Percentiles rank a stretch among this genome's conserved stretches.
phyloP scores from a whole-genome alignment of 2,797 vertebrate species.

The Helicolenus hilgendorfi region DNA sequence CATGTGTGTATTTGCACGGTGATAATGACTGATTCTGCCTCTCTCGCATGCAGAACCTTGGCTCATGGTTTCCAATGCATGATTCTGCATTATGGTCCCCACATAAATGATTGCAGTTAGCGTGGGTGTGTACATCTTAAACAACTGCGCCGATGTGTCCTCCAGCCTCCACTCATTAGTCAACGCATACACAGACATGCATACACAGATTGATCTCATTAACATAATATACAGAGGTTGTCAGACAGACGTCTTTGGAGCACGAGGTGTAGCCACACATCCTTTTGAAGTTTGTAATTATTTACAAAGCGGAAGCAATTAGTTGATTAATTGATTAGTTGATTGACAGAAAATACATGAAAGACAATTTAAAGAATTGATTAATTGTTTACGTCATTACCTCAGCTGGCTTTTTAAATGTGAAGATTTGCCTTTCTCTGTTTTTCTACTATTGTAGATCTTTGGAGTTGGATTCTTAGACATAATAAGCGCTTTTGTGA shows the following conservation, averaged over 20 bases:
- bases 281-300: constrained; percentile 46
- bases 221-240: constrained; percentile 45
- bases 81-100: constrained; percentile 12
- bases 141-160: neutral
- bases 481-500: neutral
- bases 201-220: constrained; percentile 38
- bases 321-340: neutral
- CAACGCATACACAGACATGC: constrained; percentile 18
- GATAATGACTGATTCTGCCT: constrained; percentile 21
- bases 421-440: neutral
- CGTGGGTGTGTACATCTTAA: neutral
- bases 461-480: neutral
- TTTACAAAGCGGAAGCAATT: constrained; percentile 20
- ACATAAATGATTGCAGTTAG: constrained; percentile 7
- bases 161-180: constrained; percentile 9
- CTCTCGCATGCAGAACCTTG: constrained; percentile 21
- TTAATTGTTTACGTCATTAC: neutral
- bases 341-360: neutral
- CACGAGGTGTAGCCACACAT: constrained; percentile 34
- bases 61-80: constrained; percentile 6
- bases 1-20: neutral
- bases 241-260: constrained; percentile 4
- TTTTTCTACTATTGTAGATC: neutral
- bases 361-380: neutral
- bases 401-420: neutral